These are phyloP conservation scores for Amblyjoppa fuscipennis DNA, from an alignment of 2,888 invertebrate species.

Conservation along the genomic window DNA sequence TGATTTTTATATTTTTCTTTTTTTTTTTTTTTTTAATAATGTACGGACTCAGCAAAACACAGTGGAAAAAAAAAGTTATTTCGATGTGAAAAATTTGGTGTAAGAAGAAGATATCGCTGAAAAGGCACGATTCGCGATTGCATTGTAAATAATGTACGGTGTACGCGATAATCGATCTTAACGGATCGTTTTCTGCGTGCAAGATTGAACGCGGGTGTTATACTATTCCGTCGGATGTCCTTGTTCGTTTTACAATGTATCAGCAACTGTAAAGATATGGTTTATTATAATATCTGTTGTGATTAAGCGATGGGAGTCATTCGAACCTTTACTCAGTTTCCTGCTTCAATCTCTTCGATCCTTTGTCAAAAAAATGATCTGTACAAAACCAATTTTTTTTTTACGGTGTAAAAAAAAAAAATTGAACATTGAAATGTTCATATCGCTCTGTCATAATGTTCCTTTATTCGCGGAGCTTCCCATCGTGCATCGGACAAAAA, in stretches of 20 bases:
- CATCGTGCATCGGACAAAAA: too few species aligned
- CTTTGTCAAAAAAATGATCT: neutral
- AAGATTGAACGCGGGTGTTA: conserved; percentile 79
- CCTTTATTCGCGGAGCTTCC: too few species aligned
- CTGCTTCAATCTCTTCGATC: neutral
- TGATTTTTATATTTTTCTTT: conserved; percentile 26
- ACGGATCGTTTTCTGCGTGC: conserved; percentile 72
- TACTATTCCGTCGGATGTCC: conserved; percentile 79
- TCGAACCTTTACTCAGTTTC: neutral
- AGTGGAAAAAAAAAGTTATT: neutral
- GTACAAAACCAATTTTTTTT: neutral
- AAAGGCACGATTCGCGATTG: conserved; percentile 34
- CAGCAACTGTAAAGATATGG: conserved; percentile 82
- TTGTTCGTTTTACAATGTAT: conserved; percentile 82
- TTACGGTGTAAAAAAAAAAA: too few species aligned
- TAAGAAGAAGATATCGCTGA: conserved; percentile 10
- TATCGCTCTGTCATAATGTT: too few species aligned
- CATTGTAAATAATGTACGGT: conserved; percentile 77
- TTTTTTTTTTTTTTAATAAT: conserved; percentile 3
- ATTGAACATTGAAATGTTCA: too few species aligned
- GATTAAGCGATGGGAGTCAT: conserved; percentile 73
- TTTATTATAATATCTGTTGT: conserved; percentile 83
- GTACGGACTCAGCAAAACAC: conserved; percentile 12
- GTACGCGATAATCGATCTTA: conserved; percentile 76
- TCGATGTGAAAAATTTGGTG: conserved; percentile 11